Evolutionary conservation across 2,113 vertebrate species (phyloP), one percentile per base, ranked within the genome.

Genomic region (Petromus typicus): DNA sequence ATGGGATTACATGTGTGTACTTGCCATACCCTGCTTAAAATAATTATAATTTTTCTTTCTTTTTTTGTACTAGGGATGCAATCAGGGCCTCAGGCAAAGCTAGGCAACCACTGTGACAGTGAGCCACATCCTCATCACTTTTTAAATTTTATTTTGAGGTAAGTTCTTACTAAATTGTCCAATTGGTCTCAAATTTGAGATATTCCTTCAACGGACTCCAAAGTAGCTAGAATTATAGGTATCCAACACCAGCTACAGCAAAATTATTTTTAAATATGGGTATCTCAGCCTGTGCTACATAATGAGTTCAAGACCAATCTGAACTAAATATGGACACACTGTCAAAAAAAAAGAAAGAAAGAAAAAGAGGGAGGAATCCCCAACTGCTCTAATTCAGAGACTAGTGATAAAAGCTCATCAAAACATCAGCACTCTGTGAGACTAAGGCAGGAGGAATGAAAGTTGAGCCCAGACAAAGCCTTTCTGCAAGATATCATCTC

Each of bases 251-350:
- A 78, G 14, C 27, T 16, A 6, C 16, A 34, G 27, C 16, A 45
- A 66, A 81, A 66, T 54, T 78, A 82, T 86, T 80, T 92, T 89
- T 40, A 92, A 92, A 92, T 25, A 96, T 0, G n/a, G 5, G 20
- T 83, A 11, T 12, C 40, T 43, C 43, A 48, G 73, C 27, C 13
- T 76, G 43, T 6, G 43, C 8, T 71, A 48, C 30, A 30, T 76
- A 48, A 4, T 48, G 43, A 76, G 43, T 48, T 76, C 73, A 48
- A 76, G 73, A 43, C 3, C 27, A 76, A 13, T 13, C 14, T 27
- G 40, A 45, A 43, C 43, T 76, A 76, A 27, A 48, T 4, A 48
- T 25, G 12, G 27, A 76, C 14, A 76, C 73, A 16, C 25, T 76
- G 73, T 48, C 27, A 48, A 76, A 75, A 75, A 45, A 45, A 40